A percentile compares a stretch with the other conserved stretches of the same genome.
These are phyloP conservation scores for Trididemnum miniatum DNA, from an alignment of 23 tunicate genomes.

Conservation along the genomic window DNA sequence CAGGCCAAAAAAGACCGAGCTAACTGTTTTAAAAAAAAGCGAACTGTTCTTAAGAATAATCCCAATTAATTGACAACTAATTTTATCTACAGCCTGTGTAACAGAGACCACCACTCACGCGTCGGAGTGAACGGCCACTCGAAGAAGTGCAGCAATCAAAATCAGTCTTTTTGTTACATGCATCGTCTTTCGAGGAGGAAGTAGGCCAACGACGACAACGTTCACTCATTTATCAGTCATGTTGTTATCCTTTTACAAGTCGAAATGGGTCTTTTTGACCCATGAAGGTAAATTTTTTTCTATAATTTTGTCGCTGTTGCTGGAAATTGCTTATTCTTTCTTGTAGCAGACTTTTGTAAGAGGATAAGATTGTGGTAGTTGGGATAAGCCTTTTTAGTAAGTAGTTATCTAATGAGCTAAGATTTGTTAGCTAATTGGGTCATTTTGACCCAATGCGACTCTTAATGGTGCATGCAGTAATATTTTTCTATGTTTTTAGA, in stretches of 20 bases:
- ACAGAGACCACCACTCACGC: too few species aligned
- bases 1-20: too few species aligned
- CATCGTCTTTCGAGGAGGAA: too few species aligned
- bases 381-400: neutral
- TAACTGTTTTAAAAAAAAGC: too few species aligned
- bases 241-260: neutral
- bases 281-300: neutral
- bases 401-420: neutral
- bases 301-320: neutral
- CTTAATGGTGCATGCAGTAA: neutral
- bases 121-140: too few species aligned
- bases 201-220: too few species aligned
- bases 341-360: neutral
- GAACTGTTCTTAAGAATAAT: too few species aligned
- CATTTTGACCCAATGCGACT: slow-evolving; percentile 3
- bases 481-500: neutral
- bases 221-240: too few species aligned
- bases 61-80: too few species aligned
- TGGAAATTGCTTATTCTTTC: neutral
- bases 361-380: neutral
- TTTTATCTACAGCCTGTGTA: too few species aligned
- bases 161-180: too few species aligned
- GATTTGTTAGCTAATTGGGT: neutral
- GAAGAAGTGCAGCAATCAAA: too few species aligned
- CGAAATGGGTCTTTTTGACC: slow-evolving; percentile 10